These are phyloP conservation scores for Poecilia picta DNA, from an alignment of 2,797 vertebrate species.

Conservation along the genomic window DNA sequence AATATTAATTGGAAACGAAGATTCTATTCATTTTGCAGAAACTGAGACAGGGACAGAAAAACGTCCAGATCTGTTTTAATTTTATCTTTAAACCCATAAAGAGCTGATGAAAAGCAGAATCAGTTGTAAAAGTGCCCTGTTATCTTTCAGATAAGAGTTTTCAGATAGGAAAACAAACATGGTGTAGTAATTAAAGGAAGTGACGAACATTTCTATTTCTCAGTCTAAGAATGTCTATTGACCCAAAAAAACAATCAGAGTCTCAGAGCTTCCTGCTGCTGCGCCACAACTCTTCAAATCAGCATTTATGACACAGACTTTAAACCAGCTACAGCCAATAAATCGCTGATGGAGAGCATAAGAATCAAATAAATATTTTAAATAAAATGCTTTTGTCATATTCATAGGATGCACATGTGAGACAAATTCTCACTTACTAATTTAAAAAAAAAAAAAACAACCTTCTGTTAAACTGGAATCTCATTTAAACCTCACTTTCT, in stretches of 20 bases:
- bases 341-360: not conserved
- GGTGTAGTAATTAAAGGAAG: no score
- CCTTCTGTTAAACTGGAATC: not conserved
- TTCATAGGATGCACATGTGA: not conserved
- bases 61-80: not conserved
- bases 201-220: not conserved
- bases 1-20: not conserved
- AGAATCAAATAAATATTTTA: not conserved
- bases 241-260: not conserved
- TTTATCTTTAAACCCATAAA: not conserved
- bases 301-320: not conserved
- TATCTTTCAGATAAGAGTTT: not conserved
- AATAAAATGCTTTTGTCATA: not conserved
- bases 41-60: not conserved
- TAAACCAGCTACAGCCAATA: not conserved
- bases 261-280: not conserved
- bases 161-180: not conserved
- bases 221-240: not conserved
- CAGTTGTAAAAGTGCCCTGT: not conserved
- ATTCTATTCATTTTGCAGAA: not conserved
- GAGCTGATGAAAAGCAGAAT: not conserved
- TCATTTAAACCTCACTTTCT: not conserved
- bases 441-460: not conserved
- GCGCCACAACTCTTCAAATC: not conserved
- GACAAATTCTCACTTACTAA: not conserved